Evolutionary conservation across 2,888 invertebrate species (phyloP).

Genomic region (Diaperis boleti): DNA sequence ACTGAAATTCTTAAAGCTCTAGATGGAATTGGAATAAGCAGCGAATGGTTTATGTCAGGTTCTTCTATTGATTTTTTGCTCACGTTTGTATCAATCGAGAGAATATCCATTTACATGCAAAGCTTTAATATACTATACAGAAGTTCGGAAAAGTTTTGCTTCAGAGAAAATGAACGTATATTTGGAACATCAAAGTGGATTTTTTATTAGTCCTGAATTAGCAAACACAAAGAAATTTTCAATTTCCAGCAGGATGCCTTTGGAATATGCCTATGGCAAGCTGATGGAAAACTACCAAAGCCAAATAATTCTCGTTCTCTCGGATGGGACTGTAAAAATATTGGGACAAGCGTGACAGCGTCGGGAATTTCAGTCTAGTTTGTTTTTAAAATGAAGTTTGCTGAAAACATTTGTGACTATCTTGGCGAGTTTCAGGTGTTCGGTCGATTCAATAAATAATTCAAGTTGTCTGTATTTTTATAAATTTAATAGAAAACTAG

Average conservation of each 20-base stretch:
- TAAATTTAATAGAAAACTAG: no score
- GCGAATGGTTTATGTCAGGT: background rate
- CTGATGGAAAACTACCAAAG: conserved; percentile 2
- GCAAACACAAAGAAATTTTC: background rate
- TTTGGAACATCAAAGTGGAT: conserved; percentile 27
- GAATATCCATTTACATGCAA: conserved; percentile 20
- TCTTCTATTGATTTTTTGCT: conserved; percentile 9
- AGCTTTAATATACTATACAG: conserved; percentile 29
- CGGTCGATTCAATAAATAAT: conserved; percentile 1
- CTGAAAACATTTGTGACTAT: conserved; percentile 2
- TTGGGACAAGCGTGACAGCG: background rate
- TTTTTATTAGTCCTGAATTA: conserved; percentile 2
- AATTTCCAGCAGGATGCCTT: background rate
- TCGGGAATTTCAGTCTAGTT: background rate
- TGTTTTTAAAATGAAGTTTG: conserved; percentile 1
- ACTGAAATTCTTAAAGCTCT: background rate
- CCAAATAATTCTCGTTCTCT: background rate
- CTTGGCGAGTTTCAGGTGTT: background rate
- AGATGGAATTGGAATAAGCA: background rate
- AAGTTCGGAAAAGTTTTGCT: conserved; percentile 29
- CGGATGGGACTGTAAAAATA: background rate
- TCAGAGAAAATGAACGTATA: conserved; percentile 25
- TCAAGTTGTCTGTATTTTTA: no score
- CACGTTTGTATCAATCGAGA: conserved; percentile 15
- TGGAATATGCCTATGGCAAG: background rate